Evolutionary conservation across 2,888 invertebrate species (phyloP), one percentile per base, ranked within the genome.

Genomic region (Odontocolon sp.): DNA sequence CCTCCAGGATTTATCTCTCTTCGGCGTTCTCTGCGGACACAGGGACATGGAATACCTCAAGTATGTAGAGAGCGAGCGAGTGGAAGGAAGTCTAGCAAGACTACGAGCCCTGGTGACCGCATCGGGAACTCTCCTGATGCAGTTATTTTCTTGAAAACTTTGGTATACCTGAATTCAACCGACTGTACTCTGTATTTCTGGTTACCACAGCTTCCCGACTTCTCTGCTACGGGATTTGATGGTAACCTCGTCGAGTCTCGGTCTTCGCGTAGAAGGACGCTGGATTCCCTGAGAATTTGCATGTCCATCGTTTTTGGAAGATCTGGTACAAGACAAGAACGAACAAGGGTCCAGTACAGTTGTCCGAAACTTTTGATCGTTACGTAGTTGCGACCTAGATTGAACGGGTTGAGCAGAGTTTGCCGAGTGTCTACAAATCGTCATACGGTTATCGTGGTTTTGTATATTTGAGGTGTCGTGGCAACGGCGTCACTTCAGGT

Each of bases 1-100:
- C 56, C 47, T 56, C 31, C 14, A 61, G 61, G 70, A 70, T 71
- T 76, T 71, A 71, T 76, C 28, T 66, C 23, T 38, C 9, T 57
- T 40, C 16, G 61, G 28, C 16, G n/a, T 61, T 56, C 54, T 42
- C 11, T 16, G 54, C 31, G 66, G 67, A 26, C 3, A 56, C 21
- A 28, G 31, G 31, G 26, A 54, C 33, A 6, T 21, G 23, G 28
- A 11, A 50, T 36, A 8, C 50, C 14, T 21, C 8, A 21, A 59
- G 64, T 31, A 52, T 11, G 26, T 9, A n/a, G 36, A 28, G 63
- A 50, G 26, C 31, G 23, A 9, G 45, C 38, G 61, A 63, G 26
- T 28, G 21, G 21, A 5, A 36, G 6, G 23, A 23, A 31, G 50
- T 11, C 33, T 23, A 33, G 11, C 36, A 36, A 33, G n/a, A 21